A percentile compares a stretch with the other conserved stretches of the same genome.
Evolutionary conservation across 2,888 invertebrate species (phyloP).

Genomic region (Tuberolachnus salignus): DNA sequence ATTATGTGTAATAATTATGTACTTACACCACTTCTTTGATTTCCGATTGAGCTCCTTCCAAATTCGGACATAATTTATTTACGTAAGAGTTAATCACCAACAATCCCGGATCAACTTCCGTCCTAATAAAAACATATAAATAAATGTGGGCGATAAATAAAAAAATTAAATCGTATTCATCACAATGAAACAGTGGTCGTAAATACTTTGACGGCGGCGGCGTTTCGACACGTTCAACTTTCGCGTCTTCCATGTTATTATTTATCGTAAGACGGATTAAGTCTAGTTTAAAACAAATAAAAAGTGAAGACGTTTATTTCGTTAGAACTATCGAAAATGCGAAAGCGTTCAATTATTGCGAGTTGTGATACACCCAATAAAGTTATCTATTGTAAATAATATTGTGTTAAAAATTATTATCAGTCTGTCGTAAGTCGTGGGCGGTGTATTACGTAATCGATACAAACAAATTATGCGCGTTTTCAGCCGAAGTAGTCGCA

Average conservation of each 20-base stretch:
- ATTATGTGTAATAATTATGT: neutral
- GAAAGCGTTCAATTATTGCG: too few species aligned
- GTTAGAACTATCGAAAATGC: too few species aligned
- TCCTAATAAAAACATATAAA: neutral
- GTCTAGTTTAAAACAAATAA: neutral
- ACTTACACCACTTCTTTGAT: slow-evolving; percentile 42
- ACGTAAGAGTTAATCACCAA: slow-evolving; percentile 11
- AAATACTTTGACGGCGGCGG: neutral
- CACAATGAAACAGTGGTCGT: too few species aligned
- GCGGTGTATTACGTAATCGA: too few species aligned
- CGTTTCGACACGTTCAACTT: neutral
- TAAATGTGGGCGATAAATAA: neutral
- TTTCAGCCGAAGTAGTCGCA: too few species aligned
- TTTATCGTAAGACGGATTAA: neutral
- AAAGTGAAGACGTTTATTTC: too few species aligned
- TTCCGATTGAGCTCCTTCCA: slow-evolving; percentile 6
- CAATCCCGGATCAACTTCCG: slow-evolving; percentile 2
- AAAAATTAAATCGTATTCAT: neutral
- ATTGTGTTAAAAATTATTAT: too few species aligned
- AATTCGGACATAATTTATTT: slow-evolving; percentile 29
- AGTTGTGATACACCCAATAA: too few species aligned
- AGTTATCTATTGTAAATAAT: too few species aligned
- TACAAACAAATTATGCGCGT: too few species aligned
- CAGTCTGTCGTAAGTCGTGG: too few species aligned
- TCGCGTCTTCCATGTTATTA: neutral